Evolutionary conservation across 1,140 invertebrate species (phyloP).

Genomic region (Heliconius hewitsoni): DNA sequence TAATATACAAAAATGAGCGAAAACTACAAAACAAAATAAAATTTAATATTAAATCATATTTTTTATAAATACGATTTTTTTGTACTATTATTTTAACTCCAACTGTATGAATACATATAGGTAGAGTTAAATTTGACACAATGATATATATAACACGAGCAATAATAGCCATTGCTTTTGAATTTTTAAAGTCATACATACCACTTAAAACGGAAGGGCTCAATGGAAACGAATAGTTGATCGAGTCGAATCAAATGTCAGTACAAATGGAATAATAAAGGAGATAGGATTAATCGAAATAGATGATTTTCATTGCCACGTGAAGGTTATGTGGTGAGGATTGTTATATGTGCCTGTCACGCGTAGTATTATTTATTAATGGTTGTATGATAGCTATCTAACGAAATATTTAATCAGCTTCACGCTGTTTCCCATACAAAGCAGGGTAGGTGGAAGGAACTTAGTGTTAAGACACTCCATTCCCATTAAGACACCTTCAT

Average conservation of each 20-base stretch:
- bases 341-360: not conserved
- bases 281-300: conserved; percentile 32
- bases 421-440: no score
- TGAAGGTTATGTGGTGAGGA: not conserved
- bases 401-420: no score
- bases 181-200: conserved; percentile 31
- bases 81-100: no score
- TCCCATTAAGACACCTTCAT: no score
- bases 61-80: no score
- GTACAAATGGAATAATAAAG: conserved; percentile 61
- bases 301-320: conserved; percentile 7
- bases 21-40: no score
- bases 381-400: no score
- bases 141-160: not conserved
- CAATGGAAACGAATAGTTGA: conserved; percentile 52
- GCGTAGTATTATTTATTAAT: no score
- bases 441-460: no score
- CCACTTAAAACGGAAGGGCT: conserved; percentile 19
- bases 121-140: not conserved
- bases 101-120: not conserved
- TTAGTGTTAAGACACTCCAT: no score
- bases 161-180: not conserved
- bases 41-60: no score
- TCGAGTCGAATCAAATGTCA: conserved; percentile 51
- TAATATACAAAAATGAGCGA: no score